These are phyloP conservation scores for Trimorus sp. DNA, from an alignment of 2,888 invertebrate genomes.

Conservation along the genomic window DNA sequence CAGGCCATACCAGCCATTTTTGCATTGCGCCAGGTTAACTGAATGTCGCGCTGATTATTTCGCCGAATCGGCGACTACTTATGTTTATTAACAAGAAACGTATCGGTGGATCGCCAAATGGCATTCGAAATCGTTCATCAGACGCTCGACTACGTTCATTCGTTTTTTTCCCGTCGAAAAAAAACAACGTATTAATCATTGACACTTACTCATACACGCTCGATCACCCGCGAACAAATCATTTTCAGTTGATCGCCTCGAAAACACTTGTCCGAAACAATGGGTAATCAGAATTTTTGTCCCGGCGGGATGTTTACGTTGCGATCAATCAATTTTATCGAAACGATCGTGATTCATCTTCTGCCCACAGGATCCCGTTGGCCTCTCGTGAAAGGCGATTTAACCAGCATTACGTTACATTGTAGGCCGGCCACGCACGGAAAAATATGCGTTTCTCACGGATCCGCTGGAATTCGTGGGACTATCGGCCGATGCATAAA, in stretches of 20 bases:
- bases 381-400: slow-evolving; percentile 53
- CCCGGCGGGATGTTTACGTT: slow-evolving; percentile 40
- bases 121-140: too few species aligned
- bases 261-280: slow-evolving; percentile 39
- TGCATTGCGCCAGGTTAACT: slow-evolving; percentile 32
- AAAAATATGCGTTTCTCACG: slow-evolving; percentile 62
- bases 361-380: slow-evolving; percentile 52
- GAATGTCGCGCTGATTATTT: slow-evolving; percentile 23
- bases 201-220: too few species aligned
- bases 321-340: slow-evolving; percentile 60
- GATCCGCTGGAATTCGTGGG: slow-evolving; percentile 64
- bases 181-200: too few species aligned
- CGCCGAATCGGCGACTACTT: slow-evolving; percentile 23
- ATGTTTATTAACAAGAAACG: slow-evolving; percentile 5
- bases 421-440: slow-evolving; percentile 33
- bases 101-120: too few species aligned
- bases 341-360: slow-evolving; percentile 53
- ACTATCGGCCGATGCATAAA: slow-evolving; percentile 70
- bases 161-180: background rate
- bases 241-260: slow-evolving; percentile 6
- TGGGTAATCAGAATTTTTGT: slow-evolving; percentile 50
- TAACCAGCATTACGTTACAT: slow-evolving; percentile 54
- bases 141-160: background rate
- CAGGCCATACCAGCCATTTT: slow-evolving; percentile 26
- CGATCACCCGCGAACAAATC: too few species aligned